A percentile compares a stretch with the other conserved stretches of the same genome.
Conservation (phyloP, 92 coral and sea anemone species). For the Bergia sp. region DNA sequence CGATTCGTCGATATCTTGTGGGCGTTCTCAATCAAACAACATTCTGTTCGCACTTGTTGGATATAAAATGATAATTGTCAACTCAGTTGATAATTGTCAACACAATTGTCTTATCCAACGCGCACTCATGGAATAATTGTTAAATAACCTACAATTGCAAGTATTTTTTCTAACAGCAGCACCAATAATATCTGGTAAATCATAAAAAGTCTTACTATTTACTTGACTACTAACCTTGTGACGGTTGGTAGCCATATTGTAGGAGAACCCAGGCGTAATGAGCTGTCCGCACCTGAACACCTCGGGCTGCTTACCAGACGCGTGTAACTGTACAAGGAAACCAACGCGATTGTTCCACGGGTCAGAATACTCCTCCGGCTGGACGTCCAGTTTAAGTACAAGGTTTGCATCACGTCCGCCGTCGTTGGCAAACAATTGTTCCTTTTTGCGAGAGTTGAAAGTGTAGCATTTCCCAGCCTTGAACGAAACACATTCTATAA, state of each 20-base stretch:
- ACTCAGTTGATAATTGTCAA: too few relatives aligned
- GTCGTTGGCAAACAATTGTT: not conserved
- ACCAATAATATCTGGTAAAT: too few relatives aligned
- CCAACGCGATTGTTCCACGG: constrained; percentile 30
- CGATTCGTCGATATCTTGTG: too few relatives aligned
- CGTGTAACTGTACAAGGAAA: constrained; percentile 16
- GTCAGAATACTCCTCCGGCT: constrained; percentile 19
- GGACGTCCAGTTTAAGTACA: constrained; percentile 6
- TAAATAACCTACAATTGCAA: not conserved
- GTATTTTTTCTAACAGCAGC: not conserved
- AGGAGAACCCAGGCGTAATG: constrained; percentile 9
- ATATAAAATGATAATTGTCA: too few relatives aligned
- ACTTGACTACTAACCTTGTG: not conserved
- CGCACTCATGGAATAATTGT: not conserved
- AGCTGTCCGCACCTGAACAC: not conserved
- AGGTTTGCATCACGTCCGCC: not conserved
- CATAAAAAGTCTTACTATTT: too few relatives aligned
- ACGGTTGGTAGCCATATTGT: not conserved
- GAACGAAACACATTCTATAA: not conserved
- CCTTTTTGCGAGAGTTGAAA: not conserved
- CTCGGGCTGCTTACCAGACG: not conserved
- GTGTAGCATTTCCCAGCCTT: constrained; percentile 8
- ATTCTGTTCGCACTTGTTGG: too few relatives aligned
- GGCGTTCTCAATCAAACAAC: too few relatives aligned
- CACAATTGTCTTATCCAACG: too few relatives aligned